phyloP scores from a whole-genome alignment of 2,113 vertebrate species.

The Athene noctua region DNA sequence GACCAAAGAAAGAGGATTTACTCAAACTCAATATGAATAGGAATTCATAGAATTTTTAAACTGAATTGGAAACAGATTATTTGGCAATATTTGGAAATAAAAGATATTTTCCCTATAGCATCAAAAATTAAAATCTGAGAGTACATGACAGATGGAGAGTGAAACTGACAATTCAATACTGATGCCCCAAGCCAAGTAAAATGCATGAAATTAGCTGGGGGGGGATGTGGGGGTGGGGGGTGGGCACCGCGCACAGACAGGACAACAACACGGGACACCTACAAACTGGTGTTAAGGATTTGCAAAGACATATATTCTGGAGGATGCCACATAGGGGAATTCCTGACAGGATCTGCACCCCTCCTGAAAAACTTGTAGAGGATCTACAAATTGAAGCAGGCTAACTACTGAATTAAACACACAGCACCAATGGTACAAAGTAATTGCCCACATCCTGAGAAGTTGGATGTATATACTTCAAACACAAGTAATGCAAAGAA shows the following conservation, averaged over 20 bases:
- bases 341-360: not conserved
- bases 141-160: not conserved
- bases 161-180: not conserved
- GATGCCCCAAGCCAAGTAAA: not conserved
- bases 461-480: not conserved
- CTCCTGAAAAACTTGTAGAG: not conserved
- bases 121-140: not conserved
- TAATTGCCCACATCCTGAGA: not conserved
- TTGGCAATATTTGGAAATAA: not conserved
- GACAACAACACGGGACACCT: not conserved
- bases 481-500: not conserved
- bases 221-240: too few relatives aligned
- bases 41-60: not conserved
- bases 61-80: conserved; percentile 15
- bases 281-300: not conserved
- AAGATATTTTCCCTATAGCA: not conserved
- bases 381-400: not conserved
- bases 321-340: not conserved
- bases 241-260: too few relatives aligned
- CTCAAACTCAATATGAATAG: conserved; percentile 4
- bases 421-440: not conserved
- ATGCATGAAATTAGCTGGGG: not conserved
- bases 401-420: not conserved
- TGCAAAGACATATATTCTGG: not conserved
- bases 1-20: conserved; percentile 9